A percentile compares a stretch with the other conserved stretches of the same genome.
phyloP scores from a whole-genome alignment of 2,888 invertebrate genomes.

The Lathronympha strigana region DNA sequence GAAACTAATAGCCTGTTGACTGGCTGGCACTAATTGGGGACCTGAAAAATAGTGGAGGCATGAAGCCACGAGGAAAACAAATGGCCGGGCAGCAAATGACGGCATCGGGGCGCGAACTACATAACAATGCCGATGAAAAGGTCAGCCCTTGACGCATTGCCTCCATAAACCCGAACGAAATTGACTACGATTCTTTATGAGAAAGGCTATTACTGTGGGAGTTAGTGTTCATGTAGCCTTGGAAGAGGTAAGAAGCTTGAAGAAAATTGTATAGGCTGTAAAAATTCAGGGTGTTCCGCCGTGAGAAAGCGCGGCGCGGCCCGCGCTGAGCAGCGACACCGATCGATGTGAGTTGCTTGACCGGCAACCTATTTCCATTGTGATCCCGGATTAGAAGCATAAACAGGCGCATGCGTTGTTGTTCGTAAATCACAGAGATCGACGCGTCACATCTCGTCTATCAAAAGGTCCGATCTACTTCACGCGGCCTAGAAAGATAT shows the following conservation, averaged over 20 bases:
- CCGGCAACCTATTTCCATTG: constrained; percentile 72
- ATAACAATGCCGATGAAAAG: constrained; percentile 58
- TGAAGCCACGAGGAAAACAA: constrained; percentile 56
- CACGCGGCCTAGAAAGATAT: neutral
- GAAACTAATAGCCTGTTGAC: constrained; percentile 32
- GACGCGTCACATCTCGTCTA: constrained; percentile 45
- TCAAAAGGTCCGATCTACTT: constrained; percentile 15
- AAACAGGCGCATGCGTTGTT: constrained; percentile 61
- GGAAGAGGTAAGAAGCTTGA: neutral
- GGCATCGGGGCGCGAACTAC: constrained; percentile 52
- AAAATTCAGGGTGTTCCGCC: constrained; percentile 6
- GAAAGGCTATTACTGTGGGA: neutral
- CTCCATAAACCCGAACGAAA: constrained; percentile 48
- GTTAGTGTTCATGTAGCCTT: neutral
- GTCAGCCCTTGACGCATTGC: constrained; percentile 55
- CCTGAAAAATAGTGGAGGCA: constrained; percentile 46
- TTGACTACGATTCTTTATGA: constrained; percentile 19
- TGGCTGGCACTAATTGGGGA: constrained; percentile 46
- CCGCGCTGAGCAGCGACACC: constrained; percentile 47
- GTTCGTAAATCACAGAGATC: constrained; percentile 51
- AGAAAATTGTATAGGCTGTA: constrained; percentile 11
- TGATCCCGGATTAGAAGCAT: constrained; percentile 63
- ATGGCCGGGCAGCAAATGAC: constrained; percentile 54
- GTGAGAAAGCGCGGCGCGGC: constrained; percentile 21
- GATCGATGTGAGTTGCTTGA: constrained; percentile 69